These are phyloP conservation scores for Caenorhabditis becei DNA, from an alignment of 2,888 invertebrate species.

Conservation along the genomic window DNA sequence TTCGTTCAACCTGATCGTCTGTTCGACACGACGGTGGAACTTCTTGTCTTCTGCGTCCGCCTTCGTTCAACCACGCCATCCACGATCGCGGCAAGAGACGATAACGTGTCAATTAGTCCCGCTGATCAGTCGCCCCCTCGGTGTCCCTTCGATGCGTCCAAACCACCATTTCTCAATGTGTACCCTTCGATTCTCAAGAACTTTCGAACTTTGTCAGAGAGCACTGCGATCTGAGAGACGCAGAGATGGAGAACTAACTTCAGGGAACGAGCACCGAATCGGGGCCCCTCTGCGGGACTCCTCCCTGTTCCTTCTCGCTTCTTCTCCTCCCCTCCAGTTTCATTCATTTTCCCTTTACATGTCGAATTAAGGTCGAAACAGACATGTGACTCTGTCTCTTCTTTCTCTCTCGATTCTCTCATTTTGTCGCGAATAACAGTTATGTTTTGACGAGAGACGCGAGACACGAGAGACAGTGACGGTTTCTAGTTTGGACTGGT, in stretches of 20 bases:
- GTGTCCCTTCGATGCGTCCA: slow-evolving; percentile 14
- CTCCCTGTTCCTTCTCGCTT: slow-evolving; percentile 4
- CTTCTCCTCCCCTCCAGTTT: background rate
- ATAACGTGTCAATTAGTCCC: slow-evolving; percentile 14
- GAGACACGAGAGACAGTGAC: background rate
- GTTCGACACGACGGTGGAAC: background rate
- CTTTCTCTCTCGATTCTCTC: background rate
- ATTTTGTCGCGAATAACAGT: background rate
- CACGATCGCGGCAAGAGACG: background rate
- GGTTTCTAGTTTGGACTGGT: slow-evolving; percentile 29
- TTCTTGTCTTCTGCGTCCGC: background rate
- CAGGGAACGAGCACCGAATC: slow-evolving; percentile 24
- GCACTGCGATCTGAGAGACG: background rate
- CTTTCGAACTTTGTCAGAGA: slow-evolving; percentile 31
- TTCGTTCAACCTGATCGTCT: slow-evolving; percentile 1
- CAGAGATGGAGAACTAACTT: slow-evolving; percentile 16
- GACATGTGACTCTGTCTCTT: slow-evolving; percentile 29
- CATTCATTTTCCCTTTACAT: slow-evolving; percentile 4
- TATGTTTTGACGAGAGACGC: slow-evolving; percentile 5
- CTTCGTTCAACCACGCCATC: slow-evolving; percentile 2
- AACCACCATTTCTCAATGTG: slow-evolving; percentile 42
- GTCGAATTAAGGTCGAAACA: slow-evolving; percentile 23
- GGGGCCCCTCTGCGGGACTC: background rate
- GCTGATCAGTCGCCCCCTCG: background rate
- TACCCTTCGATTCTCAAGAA: slow-evolving; percentile 28